Evolutionary conservation across 2,797 vertebrate species (phyloP).

Genomic region (Coendou prehensilis): DNA sequence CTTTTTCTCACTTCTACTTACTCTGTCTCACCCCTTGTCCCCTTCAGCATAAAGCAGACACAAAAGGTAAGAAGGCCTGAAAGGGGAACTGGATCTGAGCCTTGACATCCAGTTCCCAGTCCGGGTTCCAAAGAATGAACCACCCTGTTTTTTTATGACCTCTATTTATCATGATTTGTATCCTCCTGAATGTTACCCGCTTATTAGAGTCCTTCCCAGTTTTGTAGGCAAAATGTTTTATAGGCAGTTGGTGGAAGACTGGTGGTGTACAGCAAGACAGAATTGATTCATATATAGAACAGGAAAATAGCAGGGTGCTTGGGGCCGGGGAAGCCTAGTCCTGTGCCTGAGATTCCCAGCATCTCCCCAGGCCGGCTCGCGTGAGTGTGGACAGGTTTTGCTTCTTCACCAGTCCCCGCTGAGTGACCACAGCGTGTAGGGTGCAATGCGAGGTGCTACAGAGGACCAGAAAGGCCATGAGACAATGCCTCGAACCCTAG

Average conservation of each 20-base stretch:
- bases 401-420: background rate
- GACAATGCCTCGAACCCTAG: background rate
- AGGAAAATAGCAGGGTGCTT: background rate
- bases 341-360: background rate
- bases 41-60: constrained; percentile 33
- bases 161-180: background rate
- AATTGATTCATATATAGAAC: background rate
- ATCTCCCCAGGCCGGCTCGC: no score
- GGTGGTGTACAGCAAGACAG: background rate
- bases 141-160: constrained; percentile 9
- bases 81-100: background rate
- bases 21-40: background rate
- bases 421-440: background rate
- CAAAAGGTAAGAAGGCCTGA: background rate
- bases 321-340: no score
- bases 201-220: background rate
- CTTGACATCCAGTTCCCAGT: constrained; percentile 30
- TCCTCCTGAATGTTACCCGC: background rate
- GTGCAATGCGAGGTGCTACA: no score
- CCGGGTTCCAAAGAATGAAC: constrained; percentile 45
- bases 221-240: background rate
- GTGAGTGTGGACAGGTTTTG: background rate
- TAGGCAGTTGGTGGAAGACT: background rate
- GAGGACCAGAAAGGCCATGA: background rate
- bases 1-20: background rate